Evolutionary conservation across 2,888 invertebrate genomes (phyloP), one percentile per base, ranked within the genome.

Genomic region (Hydrotaea cyrtoneurina): DNA sequence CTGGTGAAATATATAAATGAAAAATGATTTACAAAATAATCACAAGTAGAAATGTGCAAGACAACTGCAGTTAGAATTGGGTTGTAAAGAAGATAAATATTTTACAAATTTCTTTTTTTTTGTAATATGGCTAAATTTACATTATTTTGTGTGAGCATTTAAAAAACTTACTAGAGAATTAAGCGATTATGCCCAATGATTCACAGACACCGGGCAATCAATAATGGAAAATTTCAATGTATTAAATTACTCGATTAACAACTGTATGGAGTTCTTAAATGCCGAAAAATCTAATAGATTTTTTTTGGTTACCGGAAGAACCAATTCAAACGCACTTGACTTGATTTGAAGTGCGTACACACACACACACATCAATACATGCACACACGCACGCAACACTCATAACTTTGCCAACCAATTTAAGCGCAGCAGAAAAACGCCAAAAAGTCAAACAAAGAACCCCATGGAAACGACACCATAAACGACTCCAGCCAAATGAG

Each of bases 271-370:
- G 73, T 43, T 59, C 59, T 43, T 62, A 62, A 59, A 59, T 59
- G 26, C 59, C 21, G 46, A 71, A 76, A n/a, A 78, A 73, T 84
- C 73, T 81, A 81, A 86, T 80, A 53, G 79, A 23, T 69, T 46
- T 69, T 77, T 11, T 69, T 77, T 31, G 31, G 2, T 73, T 83
- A 86, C 87, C 87, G 87, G 87, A 87, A 87, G 86, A 75, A 66
- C 79, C 86, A 87, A 87, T 86, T 87, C 81, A 86, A 82, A 82
- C 74, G 80, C 83, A 87, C 83, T 86, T 86, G 87, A 87, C 86
- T 86, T 82, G n/a, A 74, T 85, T 31, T 80, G 80, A 79, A 80
- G 78, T 81, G 73, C 62, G 53, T 78, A 75, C 46, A 59, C 31
- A 73, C 55, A 66, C 64, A 55, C 72, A 59, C 73, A n/a, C n/a